Percentiles rank a stretch among this genome's conserved stretches.
Conservation (phyloP, 2,113 vertebrate genomes). For the Platichthys flesus region DNA sequence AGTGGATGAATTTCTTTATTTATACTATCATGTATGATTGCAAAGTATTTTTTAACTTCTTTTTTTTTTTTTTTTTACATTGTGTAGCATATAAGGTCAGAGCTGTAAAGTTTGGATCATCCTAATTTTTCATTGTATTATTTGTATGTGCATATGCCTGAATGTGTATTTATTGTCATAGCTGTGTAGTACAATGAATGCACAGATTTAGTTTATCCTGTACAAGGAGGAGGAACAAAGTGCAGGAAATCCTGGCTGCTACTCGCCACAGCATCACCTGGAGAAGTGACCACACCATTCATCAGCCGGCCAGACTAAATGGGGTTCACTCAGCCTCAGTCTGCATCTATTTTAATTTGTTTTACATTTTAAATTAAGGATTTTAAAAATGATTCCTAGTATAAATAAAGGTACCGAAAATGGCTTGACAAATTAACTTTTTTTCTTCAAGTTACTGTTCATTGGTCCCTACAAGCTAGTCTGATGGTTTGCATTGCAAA, state of each 20-base stretch:
- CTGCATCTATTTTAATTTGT: slow-evolving; percentile 17
- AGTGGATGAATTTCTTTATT: slow-evolving; percentile 54
- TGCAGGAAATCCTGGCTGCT: neutral
- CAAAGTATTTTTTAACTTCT: slow-evolving; percentile 30
- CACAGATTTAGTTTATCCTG: neutral
- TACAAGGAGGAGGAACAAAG: neutral
- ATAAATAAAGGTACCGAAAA: slow-evolving; percentile 4
- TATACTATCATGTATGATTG: slow-evolving; percentile 44
- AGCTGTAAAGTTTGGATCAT: slow-evolving; percentile 19
- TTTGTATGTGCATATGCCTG: slow-evolving; percentile 7
- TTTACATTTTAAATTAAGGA: neutral
- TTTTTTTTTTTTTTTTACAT: slow-evolving; percentile 4
- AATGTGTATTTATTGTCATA: slow-evolving; percentile 41
- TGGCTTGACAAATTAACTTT: slow-evolving; percentile 25
- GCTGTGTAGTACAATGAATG: neutral
- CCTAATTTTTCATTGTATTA: neutral
- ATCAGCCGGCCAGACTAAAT: neutral
- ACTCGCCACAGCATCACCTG: neutral
- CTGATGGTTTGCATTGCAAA: slow-evolving; percentile 23
- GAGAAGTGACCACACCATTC: neutral
- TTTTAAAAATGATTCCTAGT: neutral
- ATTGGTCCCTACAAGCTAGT: too few species aligned
- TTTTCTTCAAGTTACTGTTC: too few species aligned
- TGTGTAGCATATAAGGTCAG: slow-evolving; percentile 10
- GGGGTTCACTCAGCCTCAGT: neutral